Percentiles rank a stretch among this genome's conserved stretches.
phyloP scores from a whole-genome alignment of 2,113 vertebrate genomes.

The Theristicus caerulescens region DNA sequence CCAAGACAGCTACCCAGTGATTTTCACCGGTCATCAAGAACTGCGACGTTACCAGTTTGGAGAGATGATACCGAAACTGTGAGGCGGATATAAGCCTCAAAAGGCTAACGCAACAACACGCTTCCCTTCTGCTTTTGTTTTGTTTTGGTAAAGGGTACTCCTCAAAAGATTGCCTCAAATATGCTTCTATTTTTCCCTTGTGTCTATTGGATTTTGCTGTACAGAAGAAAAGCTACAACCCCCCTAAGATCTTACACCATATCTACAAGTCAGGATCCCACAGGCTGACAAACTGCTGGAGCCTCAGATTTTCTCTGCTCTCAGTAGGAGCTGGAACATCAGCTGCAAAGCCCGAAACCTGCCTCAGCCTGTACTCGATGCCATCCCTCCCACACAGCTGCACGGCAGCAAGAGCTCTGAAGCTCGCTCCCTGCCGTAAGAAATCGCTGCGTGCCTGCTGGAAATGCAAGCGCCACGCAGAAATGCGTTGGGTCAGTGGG shows the following conservation, averaged over 20 bases:
- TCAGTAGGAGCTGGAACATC: neutral
- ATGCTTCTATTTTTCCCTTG: neutral
- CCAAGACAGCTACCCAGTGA: neutral
- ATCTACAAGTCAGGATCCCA: neutral
- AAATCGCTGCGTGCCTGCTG: neutral
- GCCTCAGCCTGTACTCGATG: neutral
- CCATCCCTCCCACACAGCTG: neutral
- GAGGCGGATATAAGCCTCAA: neutral
- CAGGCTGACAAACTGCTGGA: neutral
- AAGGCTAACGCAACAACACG: neutral
- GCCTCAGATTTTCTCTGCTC: neutral
- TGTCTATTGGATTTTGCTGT: too few species aligned
- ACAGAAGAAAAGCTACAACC: neutral
- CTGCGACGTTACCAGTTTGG: neutral
- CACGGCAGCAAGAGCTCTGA: neutral
- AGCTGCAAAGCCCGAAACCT: neutral
- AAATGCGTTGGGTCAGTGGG: accelerated
- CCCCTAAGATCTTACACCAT: neutral
- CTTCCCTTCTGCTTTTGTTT: neutral
- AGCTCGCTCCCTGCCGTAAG: accelerated
- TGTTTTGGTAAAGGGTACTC: neutral
- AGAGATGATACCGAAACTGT: neutral
- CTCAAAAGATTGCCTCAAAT: neutral
- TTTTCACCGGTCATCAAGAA: neutral
- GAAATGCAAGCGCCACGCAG: neutral